These are phyloP conservation scores for Ranitomeya variabilis DNA, from an alignment of 2,113 vertebrate species.

Conservation along the genomic window DNA sequence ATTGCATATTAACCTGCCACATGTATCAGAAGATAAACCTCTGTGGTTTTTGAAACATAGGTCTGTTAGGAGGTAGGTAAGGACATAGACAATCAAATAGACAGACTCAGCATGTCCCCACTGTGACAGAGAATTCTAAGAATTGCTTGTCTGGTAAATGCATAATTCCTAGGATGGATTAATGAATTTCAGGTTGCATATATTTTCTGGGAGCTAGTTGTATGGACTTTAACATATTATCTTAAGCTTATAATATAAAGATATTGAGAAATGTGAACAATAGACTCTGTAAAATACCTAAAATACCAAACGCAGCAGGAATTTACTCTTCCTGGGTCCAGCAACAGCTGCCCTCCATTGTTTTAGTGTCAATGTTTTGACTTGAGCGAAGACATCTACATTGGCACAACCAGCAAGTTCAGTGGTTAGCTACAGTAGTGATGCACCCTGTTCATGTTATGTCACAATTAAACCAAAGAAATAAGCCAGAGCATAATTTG, in stretches of 20 bases:
- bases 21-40: conserved; percentile 16
- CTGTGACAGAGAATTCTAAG: not conserved
- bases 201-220: not conserved
- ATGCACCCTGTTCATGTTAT: no score
- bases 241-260: not conserved
- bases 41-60: conserved; percentile 2
- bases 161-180: not conserved
- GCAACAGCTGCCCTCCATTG: no score
- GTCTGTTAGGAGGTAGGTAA: not conserved
- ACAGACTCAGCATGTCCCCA: conserved; percentile 22
- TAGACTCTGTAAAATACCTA: no score
- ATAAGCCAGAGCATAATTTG: no score
- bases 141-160: conserved; percentile 5
- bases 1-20: not conserved
- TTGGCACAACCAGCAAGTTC: no score
- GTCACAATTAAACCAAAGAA: no score
- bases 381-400: no score
- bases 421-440: no score
- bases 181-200: not conserved
- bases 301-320: no score
- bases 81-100: conserved; percentile 12
- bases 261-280: no score
- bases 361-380: no score
- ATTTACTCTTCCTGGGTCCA: no score
- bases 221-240: not conserved